Base-by-base conservation (phyloP, 2,888 invertebrate species). In the Artemia sinica region DNA sequence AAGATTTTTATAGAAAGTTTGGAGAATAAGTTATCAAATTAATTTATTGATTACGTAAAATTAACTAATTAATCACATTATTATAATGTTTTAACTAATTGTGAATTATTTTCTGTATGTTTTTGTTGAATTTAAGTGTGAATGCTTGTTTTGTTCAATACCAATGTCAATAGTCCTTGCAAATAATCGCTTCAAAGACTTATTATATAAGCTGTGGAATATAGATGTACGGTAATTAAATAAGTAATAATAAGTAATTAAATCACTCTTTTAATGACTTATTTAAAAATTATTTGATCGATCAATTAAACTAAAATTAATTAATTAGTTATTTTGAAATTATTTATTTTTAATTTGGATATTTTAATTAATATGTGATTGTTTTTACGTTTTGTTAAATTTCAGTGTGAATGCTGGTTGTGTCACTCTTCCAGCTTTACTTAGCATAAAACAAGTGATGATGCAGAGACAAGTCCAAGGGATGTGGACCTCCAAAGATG, bases 401-500 rank as follows among this genome's bases (percentile, higher is more conserved):
- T 76, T 10, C 73, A 84, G 92, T 72, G 86, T 95, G 73, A 86
- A 89, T 76, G 93, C 95, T 49, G 97, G 97, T 66, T 91, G 91
- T 75, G 86, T 87, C 50, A 95, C 96, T 66, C 81, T 98, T 74
- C 97, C 97, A 18, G 93, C 95, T 65, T 82, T 98, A 71, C 83
- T 96, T 71, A 95, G 93, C 79, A 91, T 97, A 73, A 89, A 89
- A 76, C 89, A 91, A 80, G 89, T 90, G 1, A 91, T 91, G 90
- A 84, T 86, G 77, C 88, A 89, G 70, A 80, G 89, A 73, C 88
- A 90, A 79, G 95, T 95, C 66, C 84, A 90, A 68, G 90, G 90
- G 69, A 92, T 96, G 74, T 96, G 96, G 95, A 89, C 86, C 75
- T 89, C 90, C 75, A 86, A 87, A 76, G 96, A 97, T 77, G 97